phyloP scores from a whole-genome alignment of 2,113 vertebrate species.

The Gobiocypris rarus region DNA sequence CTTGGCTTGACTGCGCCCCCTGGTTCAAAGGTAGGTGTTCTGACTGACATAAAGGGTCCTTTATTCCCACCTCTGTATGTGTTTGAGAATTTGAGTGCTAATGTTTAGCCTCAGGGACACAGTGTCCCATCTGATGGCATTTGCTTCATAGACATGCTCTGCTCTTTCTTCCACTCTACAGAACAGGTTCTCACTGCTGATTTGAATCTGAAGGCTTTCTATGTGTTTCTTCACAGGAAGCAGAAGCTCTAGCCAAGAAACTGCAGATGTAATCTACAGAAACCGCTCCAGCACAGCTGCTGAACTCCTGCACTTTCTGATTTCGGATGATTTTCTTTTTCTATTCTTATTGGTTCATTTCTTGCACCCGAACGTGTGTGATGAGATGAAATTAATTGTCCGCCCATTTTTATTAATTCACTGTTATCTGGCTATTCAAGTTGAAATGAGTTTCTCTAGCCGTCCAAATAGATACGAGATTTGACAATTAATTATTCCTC shows the following conservation, averaged over 20 bases:
- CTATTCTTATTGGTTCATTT: neutral
- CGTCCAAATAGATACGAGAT: neutral
- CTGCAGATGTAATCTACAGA: conserved; percentile 70
- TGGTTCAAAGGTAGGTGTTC: conserved; percentile 87
- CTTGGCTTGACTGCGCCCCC: conserved; percentile 93
- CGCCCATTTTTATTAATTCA: neutral
- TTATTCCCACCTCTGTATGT: conserved; percentile 22
- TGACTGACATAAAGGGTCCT: conserved; percentile 41
- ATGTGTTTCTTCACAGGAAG: conserved; percentile 68
- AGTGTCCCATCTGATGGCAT: conserved; percentile 21
- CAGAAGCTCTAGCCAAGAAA: conserved; percentile 73
- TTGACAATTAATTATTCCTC: neutral
- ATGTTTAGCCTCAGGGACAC: conserved; percentile 3
- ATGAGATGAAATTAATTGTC: neutral
- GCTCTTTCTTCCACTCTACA: neutral
- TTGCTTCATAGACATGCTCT: conserved; percentile 1
- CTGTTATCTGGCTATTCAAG: neutral
- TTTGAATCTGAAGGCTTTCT: neutral
- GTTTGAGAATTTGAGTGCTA: conserved; percentile 11
- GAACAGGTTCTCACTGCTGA: conserved; percentile 15
- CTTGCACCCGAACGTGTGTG: neutral
- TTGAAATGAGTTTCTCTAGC: neutral
- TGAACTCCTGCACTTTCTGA: conserved; percentile 26
- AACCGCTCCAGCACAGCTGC: conserved; percentile 31
- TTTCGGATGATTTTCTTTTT: too few species aligned